phyloP scores from a whole-genome alignment of 2,888 invertebrate species.

The Sesia bembeciformis region DNA sequence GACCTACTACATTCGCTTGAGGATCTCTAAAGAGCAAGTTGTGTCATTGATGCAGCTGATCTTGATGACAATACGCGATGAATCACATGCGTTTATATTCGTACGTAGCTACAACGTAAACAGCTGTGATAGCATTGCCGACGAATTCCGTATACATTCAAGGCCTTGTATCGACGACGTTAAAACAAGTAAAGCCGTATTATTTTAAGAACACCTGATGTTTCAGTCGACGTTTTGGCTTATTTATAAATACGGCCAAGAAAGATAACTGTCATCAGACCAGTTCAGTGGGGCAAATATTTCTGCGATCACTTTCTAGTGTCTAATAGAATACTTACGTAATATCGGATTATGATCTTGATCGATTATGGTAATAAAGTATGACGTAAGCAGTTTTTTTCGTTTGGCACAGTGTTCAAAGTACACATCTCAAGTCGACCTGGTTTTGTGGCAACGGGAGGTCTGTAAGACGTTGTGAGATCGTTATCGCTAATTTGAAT shows the following conservation, averaged over 20 bases:
- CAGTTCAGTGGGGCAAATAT: slow-evolving; percentile 25
- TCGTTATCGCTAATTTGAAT: slow-evolving; percentile 44
- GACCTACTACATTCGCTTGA: no score
- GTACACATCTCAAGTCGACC: slow-evolving; percentile 43
- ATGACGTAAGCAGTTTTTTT: slow-evolving; percentile 39
- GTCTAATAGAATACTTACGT: slow-evolving; percentile 17
- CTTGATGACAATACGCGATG: slow-evolving; percentile 22
- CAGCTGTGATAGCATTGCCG: not conserved
- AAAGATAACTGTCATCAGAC: not conserved
- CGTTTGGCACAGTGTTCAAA: slow-evolving; percentile 28
- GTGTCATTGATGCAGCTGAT: slow-evolving; percentile 27
- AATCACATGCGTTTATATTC: slow-evolving; percentile 14
- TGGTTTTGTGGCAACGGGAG: slow-evolving; percentile 37
- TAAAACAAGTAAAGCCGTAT: slow-evolving; percentile 14
- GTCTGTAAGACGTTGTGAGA: slow-evolving; percentile 28
- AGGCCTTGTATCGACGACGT: not conserved
- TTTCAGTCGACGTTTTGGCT: slow-evolving; percentile 13
- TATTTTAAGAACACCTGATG: slow-evolving; percentile 16
- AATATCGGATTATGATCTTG: slow-evolving; percentile 18
- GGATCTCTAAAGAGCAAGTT: slow-evolving; percentile 23
- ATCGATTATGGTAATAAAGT: slow-evolving; percentile 63
- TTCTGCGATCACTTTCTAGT: slow-evolving; percentile 43
- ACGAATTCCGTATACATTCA: not conserved
- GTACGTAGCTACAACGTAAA: not conserved
- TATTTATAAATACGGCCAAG: slow-evolving; percentile 11